Evolutionary conservation across 2,888 invertebrate genomes (phyloP).

Genomic region (Apoderus coryli): DNA sequence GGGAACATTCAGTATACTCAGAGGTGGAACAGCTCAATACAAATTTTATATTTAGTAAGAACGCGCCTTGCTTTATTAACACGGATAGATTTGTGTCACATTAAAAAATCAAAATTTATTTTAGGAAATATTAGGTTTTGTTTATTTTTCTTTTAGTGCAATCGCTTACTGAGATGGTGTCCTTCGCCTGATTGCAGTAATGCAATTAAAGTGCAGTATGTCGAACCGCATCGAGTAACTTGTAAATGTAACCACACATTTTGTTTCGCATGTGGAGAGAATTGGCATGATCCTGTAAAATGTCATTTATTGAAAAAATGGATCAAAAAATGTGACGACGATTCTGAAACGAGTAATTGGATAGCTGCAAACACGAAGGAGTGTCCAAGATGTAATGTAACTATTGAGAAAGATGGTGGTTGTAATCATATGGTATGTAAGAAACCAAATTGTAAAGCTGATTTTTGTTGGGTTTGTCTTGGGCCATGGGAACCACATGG

Average conservation of each 20-base stretch:
- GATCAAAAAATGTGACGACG: slow-evolving; percentile 99
- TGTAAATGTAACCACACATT: slow-evolving; percentile 89
- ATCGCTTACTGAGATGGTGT: slow-evolving; percentile 92
- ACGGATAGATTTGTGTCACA: not conserved
- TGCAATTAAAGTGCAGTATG: slow-evolving; percentile 83
- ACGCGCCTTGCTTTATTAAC: slow-evolving; percentile 1
- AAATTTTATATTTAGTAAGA: not conserved
- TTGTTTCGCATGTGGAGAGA: slow-evolving; percentile 92
- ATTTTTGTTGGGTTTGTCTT: slow-evolving; percentile 99
- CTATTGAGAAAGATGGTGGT: slow-evolving; percentile 94
- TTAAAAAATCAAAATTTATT: no score
- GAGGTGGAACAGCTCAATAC: not conserved
- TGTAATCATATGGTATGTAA: slow-evolving; percentile 99
- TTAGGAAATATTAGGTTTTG: slow-evolving; percentile 5
- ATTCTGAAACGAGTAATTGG: slow-evolving; percentile 98
- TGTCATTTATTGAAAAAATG: slow-evolving; percentile 86
- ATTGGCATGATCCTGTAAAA: slow-evolving; percentile 97
- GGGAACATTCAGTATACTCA: not conserved
- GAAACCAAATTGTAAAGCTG: slow-evolving; percentile 93
- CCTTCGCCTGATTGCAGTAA: slow-evolving; percentile 96
- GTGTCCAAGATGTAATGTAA: slow-evolving; percentile 95
- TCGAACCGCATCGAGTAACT: slow-evolving; percentile 80
- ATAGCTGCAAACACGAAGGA: slow-evolving; percentile 99
- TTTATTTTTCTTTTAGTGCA: slow-evolving; percentile 51
- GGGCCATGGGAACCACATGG: slow-evolving; percentile 99